Conservation (phyloP, 2,113 vertebrate species). For the Channa argus region DNA sequence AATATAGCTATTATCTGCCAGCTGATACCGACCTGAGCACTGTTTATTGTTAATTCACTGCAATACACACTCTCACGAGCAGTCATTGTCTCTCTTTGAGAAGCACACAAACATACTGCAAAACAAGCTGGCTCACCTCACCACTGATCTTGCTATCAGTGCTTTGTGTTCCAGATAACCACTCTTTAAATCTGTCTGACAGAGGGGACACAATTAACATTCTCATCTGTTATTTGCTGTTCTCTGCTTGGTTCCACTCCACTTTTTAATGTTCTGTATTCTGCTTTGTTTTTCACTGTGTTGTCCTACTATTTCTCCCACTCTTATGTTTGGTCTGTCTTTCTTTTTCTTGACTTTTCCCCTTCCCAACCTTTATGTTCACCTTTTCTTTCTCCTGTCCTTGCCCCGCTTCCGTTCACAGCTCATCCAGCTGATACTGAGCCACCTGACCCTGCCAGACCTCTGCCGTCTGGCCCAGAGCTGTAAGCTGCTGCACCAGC, state of each 20-base stretch:
- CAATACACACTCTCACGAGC: constrained; percentile 49
- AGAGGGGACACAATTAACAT: constrained; percentile 59
- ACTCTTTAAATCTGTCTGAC: constrained; percentile 58
- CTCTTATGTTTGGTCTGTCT: constrained; percentile 27
- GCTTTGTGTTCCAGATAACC: constrained; percentile 63
- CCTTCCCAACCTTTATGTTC: neutral
- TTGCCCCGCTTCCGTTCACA: constrained; percentile 66
- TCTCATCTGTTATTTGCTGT: constrained; percentile 48
- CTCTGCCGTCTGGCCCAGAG: constrained; percentile 96
- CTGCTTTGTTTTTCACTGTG: constrained; percentile 12
- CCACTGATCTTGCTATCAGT: constrained; percentile 50
- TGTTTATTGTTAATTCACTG: constrained; percentile 70
- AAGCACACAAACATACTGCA: constrained; percentile 43
- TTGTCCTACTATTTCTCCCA: constrained; percentile 17
- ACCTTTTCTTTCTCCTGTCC: constrained; percentile 14
- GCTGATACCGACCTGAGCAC: constrained; percentile 72
- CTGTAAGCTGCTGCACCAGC: constrained; percentile 95
- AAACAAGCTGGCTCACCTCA: constrained; percentile 64
- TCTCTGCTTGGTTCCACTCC: constrained; percentile 14
- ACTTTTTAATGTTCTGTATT: constrained; percentile 10
- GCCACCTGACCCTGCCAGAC: constrained; percentile 95
- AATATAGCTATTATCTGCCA: constrained; percentile 80
- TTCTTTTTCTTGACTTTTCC: neutral
- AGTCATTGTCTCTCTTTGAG: constrained; percentile 56
- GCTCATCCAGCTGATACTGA: constrained; percentile 98